Evolutionary conservation across 1,140 invertebrate genomes (phyloP).

Genomic region (Lucilia sericata): DNA sequence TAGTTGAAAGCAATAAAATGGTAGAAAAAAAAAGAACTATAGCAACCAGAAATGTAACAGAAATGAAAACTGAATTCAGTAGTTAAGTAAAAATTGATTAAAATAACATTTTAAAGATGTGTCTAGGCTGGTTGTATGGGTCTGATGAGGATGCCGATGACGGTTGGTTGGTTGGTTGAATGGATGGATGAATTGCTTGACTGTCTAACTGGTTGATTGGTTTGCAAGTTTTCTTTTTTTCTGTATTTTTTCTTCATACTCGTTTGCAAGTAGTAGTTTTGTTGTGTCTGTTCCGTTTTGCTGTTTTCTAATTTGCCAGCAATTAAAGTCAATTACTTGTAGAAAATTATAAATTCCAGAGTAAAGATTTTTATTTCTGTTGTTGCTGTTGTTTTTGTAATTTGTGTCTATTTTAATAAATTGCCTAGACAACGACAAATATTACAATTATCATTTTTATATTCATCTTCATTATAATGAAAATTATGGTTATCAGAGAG

Average conservation of each 20-base stretch:
- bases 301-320: constrained; percentile 23
- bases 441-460: background rate
- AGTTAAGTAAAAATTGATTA: constrained; percentile 17
- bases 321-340: constrained; percentile 27
- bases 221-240: background rate
- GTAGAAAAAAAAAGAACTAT: background rate
- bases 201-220: background rate
- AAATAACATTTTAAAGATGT: constrained; percentile 27
- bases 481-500: background rate
- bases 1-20: background rate
- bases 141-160: background rate
- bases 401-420: background rate
- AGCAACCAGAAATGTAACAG: background rate
- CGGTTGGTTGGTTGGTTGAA: background rate
- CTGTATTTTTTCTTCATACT: background rate
- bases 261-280: background rate
- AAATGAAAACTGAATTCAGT: background rate
- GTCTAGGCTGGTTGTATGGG: constrained; percentile 7
- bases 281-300: background rate
- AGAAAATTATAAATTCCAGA: constrained; percentile 1
- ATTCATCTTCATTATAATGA: background rate
- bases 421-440: constrained; percentile 22
- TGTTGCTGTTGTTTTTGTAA: background rate
- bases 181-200: background rate
- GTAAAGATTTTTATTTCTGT: background rate